Evolutionary conservation across 2,888 invertebrate genomes (phyloP).

Genomic region (Eledona agricola): DNA sequence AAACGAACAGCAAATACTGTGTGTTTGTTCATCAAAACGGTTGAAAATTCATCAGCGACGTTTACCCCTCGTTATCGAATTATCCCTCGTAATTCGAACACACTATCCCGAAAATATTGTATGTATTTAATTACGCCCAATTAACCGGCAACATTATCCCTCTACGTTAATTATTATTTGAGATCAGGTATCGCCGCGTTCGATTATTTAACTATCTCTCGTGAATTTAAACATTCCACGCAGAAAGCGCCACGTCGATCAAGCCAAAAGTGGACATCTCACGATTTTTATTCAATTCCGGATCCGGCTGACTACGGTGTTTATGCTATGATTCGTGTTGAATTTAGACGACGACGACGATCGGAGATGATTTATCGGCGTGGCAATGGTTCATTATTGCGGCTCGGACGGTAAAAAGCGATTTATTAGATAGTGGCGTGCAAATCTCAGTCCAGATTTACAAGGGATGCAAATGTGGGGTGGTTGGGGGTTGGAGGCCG

Average conservation of each 20-base stretch:
- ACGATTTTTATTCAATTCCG: slow-evolving; percentile 25
- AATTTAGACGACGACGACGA: slow-evolving; percentile 21
- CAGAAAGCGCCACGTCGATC: slow-evolving; percentile 14
- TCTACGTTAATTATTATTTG: slow-evolving; percentile 28
- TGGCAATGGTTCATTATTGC: slow-evolving; percentile 33
- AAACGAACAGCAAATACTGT: too few relatives aligned
- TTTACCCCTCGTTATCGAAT: slow-evolving; percentile 31
- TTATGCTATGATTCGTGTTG: slow-evolving; percentile 21
- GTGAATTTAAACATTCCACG: slow-evolving; percentile 16
- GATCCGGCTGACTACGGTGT: slow-evolving; percentile 24
- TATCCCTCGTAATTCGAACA: slow-evolving; percentile 27
- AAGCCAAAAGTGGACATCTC: slow-evolving; percentile 24
- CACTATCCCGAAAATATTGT: slow-evolving; percentile 20
- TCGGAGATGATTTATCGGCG: slow-evolving; percentile 19
- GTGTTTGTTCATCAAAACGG: slow-evolving; percentile 26
- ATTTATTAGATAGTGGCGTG: slow-evolving; percentile 47
- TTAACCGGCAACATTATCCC: slow-evolving; percentile 29
- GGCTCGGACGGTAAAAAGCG: slow-evolving; percentile 41
- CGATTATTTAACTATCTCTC: slow-evolving; percentile 3
- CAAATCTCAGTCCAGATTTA: slow-evolving; percentile 26
- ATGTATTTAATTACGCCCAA: slow-evolving; percentile 27
- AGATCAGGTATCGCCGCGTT: slow-evolving; percentile 16
- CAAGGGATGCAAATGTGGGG: slow-evolving; percentile 34
- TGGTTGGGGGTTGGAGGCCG: slow-evolving; percentile 36
- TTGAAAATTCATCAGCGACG: slow-evolving; percentile 24